phyloP scores from a whole-genome alignment of 2,797 vertebrate species.

The Balearica regulorum region DNA sequence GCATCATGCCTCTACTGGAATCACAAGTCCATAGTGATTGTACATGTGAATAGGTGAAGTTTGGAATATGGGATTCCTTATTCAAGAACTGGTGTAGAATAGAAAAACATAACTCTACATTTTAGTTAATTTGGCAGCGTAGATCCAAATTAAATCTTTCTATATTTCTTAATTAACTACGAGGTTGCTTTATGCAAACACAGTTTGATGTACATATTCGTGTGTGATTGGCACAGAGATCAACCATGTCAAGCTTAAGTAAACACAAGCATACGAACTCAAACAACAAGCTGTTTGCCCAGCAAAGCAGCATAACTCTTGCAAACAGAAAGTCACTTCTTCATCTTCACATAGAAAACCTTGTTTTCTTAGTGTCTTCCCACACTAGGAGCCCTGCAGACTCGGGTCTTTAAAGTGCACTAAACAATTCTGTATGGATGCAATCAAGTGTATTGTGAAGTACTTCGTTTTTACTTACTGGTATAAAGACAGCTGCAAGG shows the following conservation, averaged over 20 bases:
- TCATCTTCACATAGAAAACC: not conserved
- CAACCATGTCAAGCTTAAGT: constrained; percentile 29
- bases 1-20: not conserved
- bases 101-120: not conserved
- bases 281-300: constrained; percentile 48
- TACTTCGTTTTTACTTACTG: not conserved
- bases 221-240: constrained; percentile 37
- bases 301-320: constrained; percentile 17
- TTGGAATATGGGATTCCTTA: not conserved
- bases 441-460: constrained; percentile 16
- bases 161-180: constrained; percentile 15
- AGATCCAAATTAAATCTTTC: constrained; percentile 17
- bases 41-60: not conserved
- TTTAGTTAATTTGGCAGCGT: not conserved
- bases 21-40: not conserved
- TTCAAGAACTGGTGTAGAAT: not conserved
- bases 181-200: constrained; percentile 10
- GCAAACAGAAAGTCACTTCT: constrained; percentile 42
- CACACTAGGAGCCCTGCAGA: not conserved
- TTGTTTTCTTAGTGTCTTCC: not conserved
- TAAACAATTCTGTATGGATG: not conserved
- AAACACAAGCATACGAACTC: not conserved
- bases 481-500: not conserved
- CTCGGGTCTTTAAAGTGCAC: not conserved
- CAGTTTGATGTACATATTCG: constrained; percentile 4